Evolutionary conservation across 2,797 vertebrate genomes (phyloP).

Genomic region (Okamejei kenojei): DNA sequence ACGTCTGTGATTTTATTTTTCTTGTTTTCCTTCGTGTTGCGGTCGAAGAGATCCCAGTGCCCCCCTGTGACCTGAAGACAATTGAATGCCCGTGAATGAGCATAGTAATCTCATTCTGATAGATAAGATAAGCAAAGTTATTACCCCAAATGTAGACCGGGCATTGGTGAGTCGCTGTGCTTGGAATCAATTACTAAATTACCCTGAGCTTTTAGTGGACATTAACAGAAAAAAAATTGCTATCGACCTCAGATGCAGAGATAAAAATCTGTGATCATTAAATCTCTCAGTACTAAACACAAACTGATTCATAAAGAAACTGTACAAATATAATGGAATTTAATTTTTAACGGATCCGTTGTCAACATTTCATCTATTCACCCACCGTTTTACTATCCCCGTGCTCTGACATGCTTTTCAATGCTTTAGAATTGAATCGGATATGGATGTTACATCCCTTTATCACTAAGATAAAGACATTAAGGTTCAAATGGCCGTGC

Average conservation of each 20-base stretch:
- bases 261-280: too few species aligned
- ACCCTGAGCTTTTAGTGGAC: slow-evolving; percentile 98
- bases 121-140: slow-evolving; percentile 99
- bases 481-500: too few species aligned
- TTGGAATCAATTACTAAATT: slow-evolving; percentile 99
- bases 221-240: slow-evolving; percentile 99
- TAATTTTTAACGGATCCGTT: slow-evolving; percentile 90
- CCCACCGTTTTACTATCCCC: too few species aligned
- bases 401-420: too few species aligned
- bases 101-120: slow-evolving; percentile 98
- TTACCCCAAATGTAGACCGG: slow-evolving; percentile 84
- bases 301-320: too few species aligned
- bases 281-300: too few species aligned
- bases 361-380: slow-evolving; percentile 89
- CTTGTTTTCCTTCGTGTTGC: slow-evolving; percentile 44
- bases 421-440: too few species aligned
- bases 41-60: slow-evolving; percentile 62
- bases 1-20: too few species aligned
- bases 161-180: slow-evolving; percentile 79
- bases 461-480: too few species aligned
- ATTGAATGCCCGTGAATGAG: slow-evolving; percentile 76
- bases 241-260: slow-evolving; percentile 91
- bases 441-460: too few species aligned
- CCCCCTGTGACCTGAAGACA: too few species aligned
- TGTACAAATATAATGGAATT: too few species aligned